These are phyloP conservation scores for Heteronetta atricapilla DNA, from an alignment of 2,113 vertebrate species.

Conservation along the genomic window DNA sequence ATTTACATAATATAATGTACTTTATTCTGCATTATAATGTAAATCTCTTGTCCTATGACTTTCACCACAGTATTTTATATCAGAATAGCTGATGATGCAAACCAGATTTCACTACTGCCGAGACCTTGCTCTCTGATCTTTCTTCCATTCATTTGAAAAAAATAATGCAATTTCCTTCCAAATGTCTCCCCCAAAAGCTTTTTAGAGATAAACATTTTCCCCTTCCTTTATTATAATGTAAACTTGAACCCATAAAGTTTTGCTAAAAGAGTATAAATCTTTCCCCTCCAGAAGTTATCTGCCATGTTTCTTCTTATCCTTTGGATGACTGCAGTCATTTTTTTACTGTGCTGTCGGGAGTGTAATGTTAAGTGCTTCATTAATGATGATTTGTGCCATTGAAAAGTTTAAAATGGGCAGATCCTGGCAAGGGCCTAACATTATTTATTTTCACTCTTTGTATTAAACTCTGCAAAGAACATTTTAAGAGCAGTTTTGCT, in stretches of 20 bases:
- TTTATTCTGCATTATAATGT: not conserved
- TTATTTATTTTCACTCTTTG: slow-evolving; percentile 75
- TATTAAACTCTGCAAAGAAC: slow-evolving; percentile 66
- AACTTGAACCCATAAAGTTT: slow-evolving; percentile 58
- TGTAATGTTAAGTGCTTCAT: slow-evolving; percentile 79
- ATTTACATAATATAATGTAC: not conserved
- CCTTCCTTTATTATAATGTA: slow-evolving; percentile 48
- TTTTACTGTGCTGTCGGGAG: slow-evolving; percentile 68
- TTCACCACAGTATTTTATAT: not conserved
- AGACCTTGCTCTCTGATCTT: slow-evolving; percentile 39
- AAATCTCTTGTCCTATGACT: not conserved
- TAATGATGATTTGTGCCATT: slow-evolving; percentile 77
- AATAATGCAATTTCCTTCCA: not conserved
- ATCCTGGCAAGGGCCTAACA: slow-evolving; percentile 69
- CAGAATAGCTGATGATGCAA: slow-evolving; percentile 31
- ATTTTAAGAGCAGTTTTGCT: slow-evolving; percentile 69
- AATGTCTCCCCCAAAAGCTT: slow-evolving; percentile 39
- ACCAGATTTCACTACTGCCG: not conserved
- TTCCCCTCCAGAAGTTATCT: slow-evolving; percentile 51
- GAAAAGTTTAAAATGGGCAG: slow-evolving; percentile 73
- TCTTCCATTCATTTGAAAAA: not conserved
- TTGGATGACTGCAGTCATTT: slow-evolving; percentile 71
- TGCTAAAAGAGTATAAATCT: slow-evolving; percentile 65
- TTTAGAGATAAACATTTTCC: not conserved
- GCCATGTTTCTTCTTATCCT: slow-evolving; percentile 69